Evolutionary conservation across 1,140 invertebrate species (phyloP), one percentile per base, ranked within the genome.

Genomic region (Bombus consobrinus): DNA sequence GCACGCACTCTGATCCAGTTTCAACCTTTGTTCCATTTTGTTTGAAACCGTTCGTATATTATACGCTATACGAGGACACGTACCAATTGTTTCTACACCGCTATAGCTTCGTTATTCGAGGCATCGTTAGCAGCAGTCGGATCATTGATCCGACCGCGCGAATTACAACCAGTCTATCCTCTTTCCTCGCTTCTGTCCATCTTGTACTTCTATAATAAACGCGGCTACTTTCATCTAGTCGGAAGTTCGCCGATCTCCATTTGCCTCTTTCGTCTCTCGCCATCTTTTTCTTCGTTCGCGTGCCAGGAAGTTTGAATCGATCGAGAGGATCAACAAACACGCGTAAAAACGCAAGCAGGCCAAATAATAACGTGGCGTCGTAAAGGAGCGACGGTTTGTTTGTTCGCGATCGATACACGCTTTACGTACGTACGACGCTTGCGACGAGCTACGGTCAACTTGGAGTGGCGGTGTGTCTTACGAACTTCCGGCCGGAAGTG

Each of bases 401-500:
- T 39, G 68, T 41, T n/a, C 18, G 62, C 86, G 89, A 88, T 90
- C 89, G 88, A 90, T 90, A 90, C 59, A 12, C 34, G 66, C 43
- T 83, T 90, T 89, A 57, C 78, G 75, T 81, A 75, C 74, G 71
- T 81, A 75, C 34, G 76, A n/a, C 68, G 64, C 73, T 64, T 28
- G n/a, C 47, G 28, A 37, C 41, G 37, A 28, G 39, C 43, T 85
- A 62, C 18, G 57, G 74, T 88, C 64, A 79, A 75, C 71, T 88
- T 83, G 68, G 72, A 81, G 66, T 74, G 81, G 78, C 75, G 80
- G 75, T 80, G 57, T 57, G 88, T 88, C 89, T 90, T 87, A 85
- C 59, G 59, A 75, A 81, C 78, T 88, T 90, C 89, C 89, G 88
- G 71, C 62, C 88, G 88, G 89, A 90, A 90, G 76, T 83, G 62